A percentile compares a stretch with the other conserved stretches of the same genome.
These are phyloP conservation scores for Lampris megalopsis DNA, from an alignment of 2,113 vertebrate species.

Conservation along the genomic window DNA sequence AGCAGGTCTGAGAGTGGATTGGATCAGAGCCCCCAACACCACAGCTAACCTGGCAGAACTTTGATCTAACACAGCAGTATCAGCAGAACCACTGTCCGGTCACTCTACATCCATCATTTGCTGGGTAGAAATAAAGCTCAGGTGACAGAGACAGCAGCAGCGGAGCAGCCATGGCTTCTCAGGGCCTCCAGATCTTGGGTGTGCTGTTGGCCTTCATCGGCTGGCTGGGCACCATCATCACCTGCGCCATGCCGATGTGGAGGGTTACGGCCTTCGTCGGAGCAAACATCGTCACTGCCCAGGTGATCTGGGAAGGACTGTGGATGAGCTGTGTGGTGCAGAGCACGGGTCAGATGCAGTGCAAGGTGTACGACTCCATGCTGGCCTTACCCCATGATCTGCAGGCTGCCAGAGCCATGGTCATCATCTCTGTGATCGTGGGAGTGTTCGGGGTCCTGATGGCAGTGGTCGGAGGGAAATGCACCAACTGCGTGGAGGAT, in stretches of 20 bases:
- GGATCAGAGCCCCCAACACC: neutral
- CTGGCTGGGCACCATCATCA: constrained; percentile 80
- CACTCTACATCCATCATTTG: neutral
- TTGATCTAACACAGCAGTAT: no score
- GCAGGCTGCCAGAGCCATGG: constrained; percentile 83
- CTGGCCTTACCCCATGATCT: constrained; percentile 80
- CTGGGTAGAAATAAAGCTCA: neutral
- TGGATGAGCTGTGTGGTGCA: constrained; percentile 86
- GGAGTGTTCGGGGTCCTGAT: constrained; percentile 80
- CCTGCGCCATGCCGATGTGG: constrained; percentile 84
- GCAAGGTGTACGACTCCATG: constrained; percentile 84
- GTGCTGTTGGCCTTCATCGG: constrained; percentile 78
- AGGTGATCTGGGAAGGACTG: constrained; percentile 83
- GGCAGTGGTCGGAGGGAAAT: constrained; percentile 81
- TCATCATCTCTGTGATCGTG: constrained; percentile 79
- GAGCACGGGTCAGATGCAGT: constrained; percentile 87
- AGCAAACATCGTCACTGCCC: constrained; percentile 81
- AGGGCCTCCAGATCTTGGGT: constrained; percentile 83
- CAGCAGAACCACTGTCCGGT: no score
- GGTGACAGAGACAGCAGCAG: neutral
- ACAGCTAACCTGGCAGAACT: no score
- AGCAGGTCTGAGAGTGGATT: constrained; percentile 1
- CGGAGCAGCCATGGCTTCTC: constrained; percentile 74
- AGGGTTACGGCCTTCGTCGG: constrained; percentile 82
- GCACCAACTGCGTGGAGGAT: constrained; percentile 85